phyloP scores from a whole-genome alignment of 2,113 vertebrate species.

The Oreochromis niloticus region DNA sequence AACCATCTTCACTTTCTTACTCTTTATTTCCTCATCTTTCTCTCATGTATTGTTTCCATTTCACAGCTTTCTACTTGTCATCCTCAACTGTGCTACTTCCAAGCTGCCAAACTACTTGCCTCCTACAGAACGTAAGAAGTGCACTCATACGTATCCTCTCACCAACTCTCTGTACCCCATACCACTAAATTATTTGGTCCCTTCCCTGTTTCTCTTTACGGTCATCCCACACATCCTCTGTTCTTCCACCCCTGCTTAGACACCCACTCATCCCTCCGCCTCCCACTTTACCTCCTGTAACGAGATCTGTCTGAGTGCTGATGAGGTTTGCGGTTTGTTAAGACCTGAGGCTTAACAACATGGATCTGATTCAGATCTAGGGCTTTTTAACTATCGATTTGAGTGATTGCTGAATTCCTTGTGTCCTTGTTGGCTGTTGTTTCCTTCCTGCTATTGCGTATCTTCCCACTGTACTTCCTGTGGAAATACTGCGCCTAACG shows the following conservation, averaged over 20 bases:
- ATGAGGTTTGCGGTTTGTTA: constrained; percentile 62
- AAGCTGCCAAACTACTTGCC: constrained; percentile 50
- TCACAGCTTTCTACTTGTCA: constrained; percentile 59
- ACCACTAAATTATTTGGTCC: neutral
- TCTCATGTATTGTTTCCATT: constrained; percentile 33
- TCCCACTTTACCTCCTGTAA: constrained; percentile 3
- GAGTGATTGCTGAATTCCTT: constrained; percentile 37
- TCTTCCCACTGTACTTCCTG: constrained; percentile 23
- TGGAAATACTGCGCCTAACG: neutral
- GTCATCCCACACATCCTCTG: constrained; percentile 32
- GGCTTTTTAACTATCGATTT: constrained; percentile 17
- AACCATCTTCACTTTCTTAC: neutral
- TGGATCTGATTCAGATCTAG: constrained; percentile 36
- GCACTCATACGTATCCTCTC: constrained; percentile 6
- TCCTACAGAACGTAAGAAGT: constrained; percentile 63
- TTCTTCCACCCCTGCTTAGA: neutral
- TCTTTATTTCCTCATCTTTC: neutral
- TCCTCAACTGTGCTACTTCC: constrained; percentile 40
- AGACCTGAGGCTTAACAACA: constrained; percentile 56
- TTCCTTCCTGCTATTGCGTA: constrained; percentile 20
- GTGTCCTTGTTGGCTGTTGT: constrained; percentile 13
- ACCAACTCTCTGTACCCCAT: neutral
- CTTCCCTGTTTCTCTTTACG: neutral
- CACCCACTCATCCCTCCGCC: constrained; percentile 1
- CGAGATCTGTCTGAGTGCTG: constrained; percentile 7